Percentiles rank a stretch among this genome's conserved stretches.
Evolutionary conservation across 35 echinoderm and acorn worm species (phyloP).

Genomic region (Diadema setosum): DNA sequence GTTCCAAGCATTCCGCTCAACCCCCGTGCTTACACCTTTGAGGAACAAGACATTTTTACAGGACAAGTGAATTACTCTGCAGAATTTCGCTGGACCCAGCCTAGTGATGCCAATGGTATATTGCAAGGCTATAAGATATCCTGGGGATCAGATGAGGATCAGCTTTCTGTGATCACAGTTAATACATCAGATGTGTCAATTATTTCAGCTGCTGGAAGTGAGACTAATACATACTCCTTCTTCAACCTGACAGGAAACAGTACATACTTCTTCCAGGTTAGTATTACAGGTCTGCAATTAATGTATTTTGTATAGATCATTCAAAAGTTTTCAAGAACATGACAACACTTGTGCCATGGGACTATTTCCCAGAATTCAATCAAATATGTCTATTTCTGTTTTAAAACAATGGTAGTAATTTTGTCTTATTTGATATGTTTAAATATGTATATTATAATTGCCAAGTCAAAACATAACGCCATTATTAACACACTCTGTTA

Average conservation of each 20-base stretch:
- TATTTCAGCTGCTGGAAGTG: too few species aligned
- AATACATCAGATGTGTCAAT: neutral
- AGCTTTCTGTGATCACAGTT: neutral
- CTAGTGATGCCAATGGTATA: constrained; percentile 57
- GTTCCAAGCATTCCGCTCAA: constrained; percentile 73
- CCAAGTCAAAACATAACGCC: too few species aligned
- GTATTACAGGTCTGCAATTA: too few species aligned
- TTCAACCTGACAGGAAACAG: neutral
- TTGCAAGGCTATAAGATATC: constrained; percentile 62
- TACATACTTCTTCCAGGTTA: constrained; percentile 74
- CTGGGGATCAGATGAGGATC: constrained; percentile 32
- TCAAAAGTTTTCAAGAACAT: too few species aligned
- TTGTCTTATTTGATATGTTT: too few species aligned
- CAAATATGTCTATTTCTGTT: too few species aligned
- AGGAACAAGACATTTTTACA: constrained; percentile 43
- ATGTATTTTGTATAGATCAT: too few species aligned
- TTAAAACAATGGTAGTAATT: too few species aligned
- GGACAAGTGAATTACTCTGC: constrained; percentile 23
- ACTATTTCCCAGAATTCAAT: too few species aligned
- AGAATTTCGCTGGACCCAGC: constrained; percentile 63
- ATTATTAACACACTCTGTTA: too few species aligned
- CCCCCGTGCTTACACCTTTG: constrained; percentile 41
- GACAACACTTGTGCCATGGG: too few species aligned
- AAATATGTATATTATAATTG: too few species aligned
- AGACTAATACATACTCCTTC: neutral